A percentile compares a stretch with the other conserved stretches of the same genome.
Evolutionary conservation across 2,113 vertebrate genomes (phyloP).

Genomic region (Caloenas nicobarica): DNA sequence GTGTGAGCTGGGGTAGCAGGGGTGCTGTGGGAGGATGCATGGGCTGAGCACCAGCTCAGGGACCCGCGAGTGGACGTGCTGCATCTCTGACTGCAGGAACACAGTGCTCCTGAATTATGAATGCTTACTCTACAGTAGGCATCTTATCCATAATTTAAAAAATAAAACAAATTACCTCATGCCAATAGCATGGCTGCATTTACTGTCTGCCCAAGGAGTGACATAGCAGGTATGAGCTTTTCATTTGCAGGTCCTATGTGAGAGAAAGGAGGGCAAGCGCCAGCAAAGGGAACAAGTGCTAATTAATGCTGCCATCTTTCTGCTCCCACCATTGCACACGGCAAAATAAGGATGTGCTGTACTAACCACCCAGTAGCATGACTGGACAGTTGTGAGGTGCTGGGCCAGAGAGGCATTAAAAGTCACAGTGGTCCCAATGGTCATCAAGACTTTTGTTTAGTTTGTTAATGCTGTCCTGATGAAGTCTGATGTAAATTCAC

Average conservation of each 20-base stretch:
- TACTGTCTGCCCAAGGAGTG: neutral
- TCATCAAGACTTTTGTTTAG: neutral
- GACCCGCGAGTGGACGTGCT: fast-evolving
- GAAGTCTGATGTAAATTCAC: neutral
- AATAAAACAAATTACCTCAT: neutral
- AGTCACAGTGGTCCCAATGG: neutral
- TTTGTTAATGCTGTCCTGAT: neutral
- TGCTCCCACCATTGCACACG: neutral
- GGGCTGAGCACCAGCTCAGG: neutral
- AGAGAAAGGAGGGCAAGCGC: neutral
- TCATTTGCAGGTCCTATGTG: neutral
- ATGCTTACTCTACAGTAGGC: neutral
- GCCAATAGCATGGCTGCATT: neutral
- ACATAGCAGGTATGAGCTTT: neutral
- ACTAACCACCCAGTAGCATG: fast-evolving
- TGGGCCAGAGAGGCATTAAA: neutral
- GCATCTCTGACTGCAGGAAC: neutral
- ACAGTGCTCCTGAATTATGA: neutral
- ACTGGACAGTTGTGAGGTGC: neutral
- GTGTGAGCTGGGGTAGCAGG: fast-evolving
- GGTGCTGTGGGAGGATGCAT: neutral
- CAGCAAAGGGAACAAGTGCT: neutral
- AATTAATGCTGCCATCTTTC: neutral
- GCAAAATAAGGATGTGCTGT: neutral
- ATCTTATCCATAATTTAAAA: neutral